Conservation (phyloP, 2,888 invertebrate species). For the Dioctria linearis region DNA sequence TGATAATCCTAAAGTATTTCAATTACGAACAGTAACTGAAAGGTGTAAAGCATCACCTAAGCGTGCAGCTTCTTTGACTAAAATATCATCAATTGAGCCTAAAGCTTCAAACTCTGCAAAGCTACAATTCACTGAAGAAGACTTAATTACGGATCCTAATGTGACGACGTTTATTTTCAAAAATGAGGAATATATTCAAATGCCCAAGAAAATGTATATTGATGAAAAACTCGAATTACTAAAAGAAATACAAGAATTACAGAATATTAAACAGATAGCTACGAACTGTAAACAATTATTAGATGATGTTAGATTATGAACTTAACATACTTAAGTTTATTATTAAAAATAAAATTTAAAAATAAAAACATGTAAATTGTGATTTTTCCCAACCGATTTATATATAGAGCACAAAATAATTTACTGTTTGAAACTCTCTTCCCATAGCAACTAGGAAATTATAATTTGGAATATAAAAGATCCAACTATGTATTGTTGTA, state of each 20-base stretch:
- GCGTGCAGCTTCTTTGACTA: background rate
- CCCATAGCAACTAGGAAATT: no score
- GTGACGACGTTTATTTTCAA: constrained; percentile 66
- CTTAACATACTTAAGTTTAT: no score
- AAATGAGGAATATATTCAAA: constrained; percentile 68
- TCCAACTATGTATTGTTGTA: no score
- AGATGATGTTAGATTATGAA: constrained; percentile 17
- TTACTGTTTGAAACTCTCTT: no score
- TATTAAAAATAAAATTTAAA: no score
- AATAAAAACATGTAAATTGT: no score
- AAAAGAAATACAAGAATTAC: constrained; percentile 60
- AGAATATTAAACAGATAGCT: constrained; percentile 62
- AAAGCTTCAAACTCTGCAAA: background rate
- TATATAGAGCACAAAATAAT: no score
- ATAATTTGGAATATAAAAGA: no score
- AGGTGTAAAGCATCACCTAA: background rate
- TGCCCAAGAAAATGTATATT: constrained; percentile 66
- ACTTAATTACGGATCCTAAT: background rate
- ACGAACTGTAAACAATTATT: constrained; percentile 59
- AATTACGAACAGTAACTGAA: background rate
- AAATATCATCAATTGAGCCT: no score
- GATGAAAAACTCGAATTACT: constrained; percentile 64
- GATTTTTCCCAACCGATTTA: no score
- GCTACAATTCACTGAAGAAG: constrained; percentile 1
- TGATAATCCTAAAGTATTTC: constrained; percentile 17